Conservation (phyloP, 2,888 invertebrate species). For the Timema podura region DNA sequence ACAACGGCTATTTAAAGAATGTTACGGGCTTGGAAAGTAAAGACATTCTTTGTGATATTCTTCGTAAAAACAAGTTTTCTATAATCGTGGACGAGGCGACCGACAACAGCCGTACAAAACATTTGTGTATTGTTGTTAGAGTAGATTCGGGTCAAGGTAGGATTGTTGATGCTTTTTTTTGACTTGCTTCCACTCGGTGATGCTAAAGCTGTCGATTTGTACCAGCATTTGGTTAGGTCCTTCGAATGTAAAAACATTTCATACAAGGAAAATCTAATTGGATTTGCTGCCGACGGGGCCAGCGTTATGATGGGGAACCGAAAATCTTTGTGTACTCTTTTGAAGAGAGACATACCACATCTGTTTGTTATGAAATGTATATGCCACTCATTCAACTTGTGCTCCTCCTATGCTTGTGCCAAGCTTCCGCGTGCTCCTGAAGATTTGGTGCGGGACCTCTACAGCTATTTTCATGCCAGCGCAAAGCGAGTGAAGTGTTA, state of each 20-base stretch:
- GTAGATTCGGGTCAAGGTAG: not conserved
- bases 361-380: conserved; percentile 39
- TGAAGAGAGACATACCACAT: conserved; percentile 38
- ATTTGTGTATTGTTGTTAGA: conserved; percentile 35
- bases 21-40: conserved; percentile 27
- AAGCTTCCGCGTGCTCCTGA: conserved; percentile 39
- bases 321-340: conserved; percentile 38
- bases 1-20: conserved; percentile 25
- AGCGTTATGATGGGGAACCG: conserved; percentile 40
- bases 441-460: conserved; percentile 36
- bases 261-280: conserved; percentile 39
- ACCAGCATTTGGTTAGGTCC: conserved; percentile 29
- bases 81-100: conserved; percentile 36
- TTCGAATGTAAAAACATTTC: conserved; percentile 35
- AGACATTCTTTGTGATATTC: conserved; percentile 27
- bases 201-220: conserved; percentile 28
- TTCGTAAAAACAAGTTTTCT: conserved; percentile 32
- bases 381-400: conserved; percentile 33
- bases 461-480: conserved; percentile 38
- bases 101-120: conserved; percentile 35
- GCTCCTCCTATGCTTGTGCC: conserved; percentile 38
- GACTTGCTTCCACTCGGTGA: conserved; percentile 33
- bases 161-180: conserved; percentile 32
- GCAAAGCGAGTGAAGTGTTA: conserved; percentile 37
- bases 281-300: conserved; percentile 42